A percentile compares a stretch with the other conserved stretches of the same genome.
Evolutionary conservation across 2,113 vertebrate species (phyloP).

Genomic region (Melanerpes formicivorus): DNA sequence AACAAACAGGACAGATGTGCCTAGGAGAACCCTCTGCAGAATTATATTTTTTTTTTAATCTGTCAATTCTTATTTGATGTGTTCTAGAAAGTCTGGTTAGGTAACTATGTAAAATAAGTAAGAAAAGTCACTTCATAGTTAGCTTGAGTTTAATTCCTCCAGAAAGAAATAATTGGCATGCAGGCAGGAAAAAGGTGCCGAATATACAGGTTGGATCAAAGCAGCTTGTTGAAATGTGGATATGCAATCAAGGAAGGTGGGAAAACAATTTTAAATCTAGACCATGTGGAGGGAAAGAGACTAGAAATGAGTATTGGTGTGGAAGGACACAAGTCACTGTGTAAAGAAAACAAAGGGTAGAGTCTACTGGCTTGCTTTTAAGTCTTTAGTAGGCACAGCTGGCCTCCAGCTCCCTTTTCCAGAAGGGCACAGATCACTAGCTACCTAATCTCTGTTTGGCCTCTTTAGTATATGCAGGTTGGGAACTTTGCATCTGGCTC

Average conservation of each 20-base stretch:
- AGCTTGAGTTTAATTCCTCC: background rate
- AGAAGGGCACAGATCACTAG: background rate
- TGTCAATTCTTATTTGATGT: background rate
- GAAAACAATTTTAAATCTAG: background rate
- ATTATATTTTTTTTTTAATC: slow-evolving; percentile 3
- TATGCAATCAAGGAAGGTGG: background rate
- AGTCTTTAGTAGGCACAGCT: background rate
- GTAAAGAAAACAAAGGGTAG: background rate
- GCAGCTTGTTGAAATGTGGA: background rate
- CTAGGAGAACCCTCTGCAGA: background rate
- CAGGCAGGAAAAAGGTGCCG: background rate
- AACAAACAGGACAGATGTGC: slow-evolving; percentile 22
- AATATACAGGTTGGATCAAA: background rate
- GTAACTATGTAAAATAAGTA: background rate
- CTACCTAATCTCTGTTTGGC: background rate
- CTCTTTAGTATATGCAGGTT: background rate
- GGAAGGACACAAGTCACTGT: background rate
- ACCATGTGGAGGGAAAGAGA: background rate
- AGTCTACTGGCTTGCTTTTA: background rate
- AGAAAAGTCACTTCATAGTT: background rate
- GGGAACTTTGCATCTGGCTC: background rate
- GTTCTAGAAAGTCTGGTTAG: background rate
- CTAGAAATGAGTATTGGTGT: background rate
- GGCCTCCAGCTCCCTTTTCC: background rate
- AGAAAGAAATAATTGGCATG: background rate